phyloP scores from a whole-genome alignment of 2,113 vertebrate species.

The Pseudolaguvia tuberculata region DNA sequence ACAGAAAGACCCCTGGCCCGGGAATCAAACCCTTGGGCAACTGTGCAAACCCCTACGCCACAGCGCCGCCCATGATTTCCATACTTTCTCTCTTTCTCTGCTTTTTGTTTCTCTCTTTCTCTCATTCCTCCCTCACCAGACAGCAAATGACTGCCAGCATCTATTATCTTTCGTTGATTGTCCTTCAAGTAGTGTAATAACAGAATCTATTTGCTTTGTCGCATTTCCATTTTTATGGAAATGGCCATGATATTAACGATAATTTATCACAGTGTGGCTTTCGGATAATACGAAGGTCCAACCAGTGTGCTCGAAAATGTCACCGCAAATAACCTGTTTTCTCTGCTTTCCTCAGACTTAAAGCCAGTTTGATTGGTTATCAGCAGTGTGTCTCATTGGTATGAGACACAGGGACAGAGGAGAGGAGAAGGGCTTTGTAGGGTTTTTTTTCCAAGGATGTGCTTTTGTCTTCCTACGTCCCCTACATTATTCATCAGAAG shows the following conservation, averaged over 20 bases:
- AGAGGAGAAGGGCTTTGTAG: constrained; percentile 28
- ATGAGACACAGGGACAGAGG: constrained; percentile 34
- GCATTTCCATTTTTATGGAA: constrained; percentile 47
- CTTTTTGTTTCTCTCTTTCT: background rate
- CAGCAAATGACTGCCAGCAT: constrained; percentile 43
- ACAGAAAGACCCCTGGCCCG: no score
- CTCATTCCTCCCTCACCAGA: background rate
- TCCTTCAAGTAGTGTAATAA: constrained; percentile 41
- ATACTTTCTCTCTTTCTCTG: background rate
- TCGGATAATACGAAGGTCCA: constrained; percentile 1
- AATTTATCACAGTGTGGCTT: constrained; percentile 20
- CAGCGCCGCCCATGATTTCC: constrained; percentile 3
- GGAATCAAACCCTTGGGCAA: no score
- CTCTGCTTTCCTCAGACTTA: constrained; percentile 2
- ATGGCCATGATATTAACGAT: constrained; percentile 31
- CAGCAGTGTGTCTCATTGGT: constrained; percentile 38
- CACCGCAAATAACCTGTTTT: constrained; percentile 28
- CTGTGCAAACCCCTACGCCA: no score
- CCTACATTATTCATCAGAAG: constrained; percentile 43
- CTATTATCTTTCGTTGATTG: constrained; percentile 44
- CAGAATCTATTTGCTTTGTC: constrained; percentile 40
- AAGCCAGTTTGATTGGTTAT: constrained; percentile 10
- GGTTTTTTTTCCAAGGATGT: constrained; percentile 43
- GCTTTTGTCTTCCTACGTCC: constrained; percentile 31
- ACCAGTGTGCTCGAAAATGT: constrained; percentile 32